Percentiles rank a stretch among this genome's conserved stretches.
Evolutionary conservation across 2,113 vertebrate genomes (phyloP).

Genomic region (Cervus canadensis): DNA sequence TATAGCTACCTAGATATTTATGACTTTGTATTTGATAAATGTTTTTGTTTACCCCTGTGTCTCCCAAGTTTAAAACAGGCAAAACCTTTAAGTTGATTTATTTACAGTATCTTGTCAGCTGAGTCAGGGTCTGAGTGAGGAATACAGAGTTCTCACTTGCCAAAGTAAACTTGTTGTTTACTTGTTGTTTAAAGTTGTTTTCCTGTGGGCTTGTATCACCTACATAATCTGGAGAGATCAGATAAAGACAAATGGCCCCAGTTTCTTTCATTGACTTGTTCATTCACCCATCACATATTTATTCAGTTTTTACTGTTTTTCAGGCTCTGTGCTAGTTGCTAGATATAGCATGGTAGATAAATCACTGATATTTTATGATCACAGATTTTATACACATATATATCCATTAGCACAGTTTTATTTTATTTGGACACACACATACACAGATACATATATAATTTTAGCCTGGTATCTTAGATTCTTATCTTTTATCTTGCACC

Average conservation of each 20-base stretch:
- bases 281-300: neutral
- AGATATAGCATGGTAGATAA: neutral
- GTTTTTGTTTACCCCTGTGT: neutral
- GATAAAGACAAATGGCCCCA: neutral
- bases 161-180: neutral
- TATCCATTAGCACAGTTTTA: neutral
- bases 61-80: neutral
- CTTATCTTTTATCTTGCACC: neutral
- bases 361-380: neutral
- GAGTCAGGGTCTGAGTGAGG: neutral
- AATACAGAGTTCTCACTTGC: neutral
- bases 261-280: neutral
- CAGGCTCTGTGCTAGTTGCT: neutral
- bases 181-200: neutral
- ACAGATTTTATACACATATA: neutral
- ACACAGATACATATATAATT: neutral
- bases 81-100: slow-evolving; percentile 46
- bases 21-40: neutral
- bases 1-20: neutral
- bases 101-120: slow-evolving; percentile 10
- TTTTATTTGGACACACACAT: neutral
- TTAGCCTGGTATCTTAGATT: neutral
- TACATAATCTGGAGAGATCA: neutral
- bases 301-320: neutral
- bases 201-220: neutral